Percentiles rank a stretch among this genome's conserved stretches.
These are phyloP conservation scores for Cyrtodaria siliqua DNA, from an alignment of 2,888 invertebrate genomes.

Conservation along the genomic window DNA sequence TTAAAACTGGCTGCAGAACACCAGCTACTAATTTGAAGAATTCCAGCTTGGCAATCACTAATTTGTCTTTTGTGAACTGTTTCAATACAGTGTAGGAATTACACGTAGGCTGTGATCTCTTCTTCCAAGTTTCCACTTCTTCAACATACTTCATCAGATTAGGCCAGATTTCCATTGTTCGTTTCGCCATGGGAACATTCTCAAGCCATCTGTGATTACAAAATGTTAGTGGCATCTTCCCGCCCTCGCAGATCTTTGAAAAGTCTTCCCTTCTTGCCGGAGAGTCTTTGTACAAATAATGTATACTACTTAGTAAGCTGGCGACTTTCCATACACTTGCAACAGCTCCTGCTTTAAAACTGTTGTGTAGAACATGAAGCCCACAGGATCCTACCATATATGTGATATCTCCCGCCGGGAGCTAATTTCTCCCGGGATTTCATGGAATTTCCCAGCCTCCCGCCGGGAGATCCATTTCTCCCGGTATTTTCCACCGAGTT, in stretches of 20 bases:
- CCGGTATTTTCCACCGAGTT: too few relatives aligned
- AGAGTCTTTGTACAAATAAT: too few relatives aligned
- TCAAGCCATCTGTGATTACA: slow-evolving; percentile 41
- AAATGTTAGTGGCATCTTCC: too few relatives aligned
- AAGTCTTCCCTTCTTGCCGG: too few relatives aligned
- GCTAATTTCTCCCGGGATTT: too few relatives aligned
- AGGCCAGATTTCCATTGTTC: slow-evolving; percentile 27
- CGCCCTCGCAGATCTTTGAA: too few relatives aligned
- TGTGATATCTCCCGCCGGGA: too few relatives aligned
- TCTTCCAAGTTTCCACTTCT: slow-evolving; percentile 1
- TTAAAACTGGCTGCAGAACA: not conserved
- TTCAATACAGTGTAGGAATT: not conserved
- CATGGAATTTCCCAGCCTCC: too few relatives aligned
- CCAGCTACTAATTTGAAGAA: not conserved
- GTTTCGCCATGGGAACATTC: slow-evolving; percentile 24
- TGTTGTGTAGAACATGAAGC: slow-evolving; percentile 33
- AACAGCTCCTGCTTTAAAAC: slow-evolving; percentile 36
- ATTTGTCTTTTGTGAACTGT: not conserved
- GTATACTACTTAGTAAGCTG: too few relatives aligned
- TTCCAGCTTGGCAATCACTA: slow-evolving; percentile 9
- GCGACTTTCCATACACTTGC: too few relatives aligned
- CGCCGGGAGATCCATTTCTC: too few relatives aligned
- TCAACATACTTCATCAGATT: slow-evolving; percentile 18
- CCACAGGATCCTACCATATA: slow-evolving; percentile 44
- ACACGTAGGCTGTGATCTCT: not conserved